Percentiles rank a stretch among this genome's conserved stretches.
phyloP scores from a whole-genome alignment of 2,888 invertebrate genomes.

The Agonum fuliginosum region DNA sequence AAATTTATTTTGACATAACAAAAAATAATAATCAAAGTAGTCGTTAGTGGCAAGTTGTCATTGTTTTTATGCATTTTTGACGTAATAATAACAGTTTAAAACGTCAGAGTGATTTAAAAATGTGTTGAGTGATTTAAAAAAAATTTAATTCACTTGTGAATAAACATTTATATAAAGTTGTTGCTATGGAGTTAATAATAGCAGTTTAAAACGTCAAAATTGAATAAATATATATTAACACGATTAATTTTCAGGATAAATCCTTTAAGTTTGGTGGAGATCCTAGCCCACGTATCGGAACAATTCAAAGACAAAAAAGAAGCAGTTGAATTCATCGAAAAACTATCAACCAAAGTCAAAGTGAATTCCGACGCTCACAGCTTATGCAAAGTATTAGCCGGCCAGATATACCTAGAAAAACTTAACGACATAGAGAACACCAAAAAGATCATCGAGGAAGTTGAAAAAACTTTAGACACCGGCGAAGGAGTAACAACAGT shows the following conservation, averaged over 20 bases:
- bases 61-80: too few species aligned
- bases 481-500: constrained; percentile 95
- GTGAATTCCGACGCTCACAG: constrained; percentile 90
- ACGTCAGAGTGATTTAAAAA: too few species aligned
- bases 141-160: too few species aligned
- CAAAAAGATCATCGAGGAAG: constrained; percentile 90
- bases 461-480: constrained; percentile 89
- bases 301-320: constrained; percentile 88
- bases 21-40: too few species aligned
- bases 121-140: too few species aligned
- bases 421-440: constrained; percentile 86
- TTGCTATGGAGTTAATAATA: too few species aligned
- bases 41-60: too few species aligned
- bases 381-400: constrained; percentile 89
- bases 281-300: constrained; percentile 83
- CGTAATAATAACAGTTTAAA: too few species aligned
- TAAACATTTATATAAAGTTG: too few species aligned
- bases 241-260: constrained; percentile 84
- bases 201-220: constrained; percentile 20
- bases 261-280: constrained; percentile 93
- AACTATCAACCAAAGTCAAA: constrained; percentile 90
- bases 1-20: too few species aligned
- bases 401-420: constrained; percentile 86
- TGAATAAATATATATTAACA: background rate
- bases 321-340: constrained; percentile 91